A percentile compares a stretch with the other conserved stretches of the same genome.
Evolutionary conservation across 2,797 vertebrate genomes (phyloP).

Genomic region (Clarias fuscus): DNA sequence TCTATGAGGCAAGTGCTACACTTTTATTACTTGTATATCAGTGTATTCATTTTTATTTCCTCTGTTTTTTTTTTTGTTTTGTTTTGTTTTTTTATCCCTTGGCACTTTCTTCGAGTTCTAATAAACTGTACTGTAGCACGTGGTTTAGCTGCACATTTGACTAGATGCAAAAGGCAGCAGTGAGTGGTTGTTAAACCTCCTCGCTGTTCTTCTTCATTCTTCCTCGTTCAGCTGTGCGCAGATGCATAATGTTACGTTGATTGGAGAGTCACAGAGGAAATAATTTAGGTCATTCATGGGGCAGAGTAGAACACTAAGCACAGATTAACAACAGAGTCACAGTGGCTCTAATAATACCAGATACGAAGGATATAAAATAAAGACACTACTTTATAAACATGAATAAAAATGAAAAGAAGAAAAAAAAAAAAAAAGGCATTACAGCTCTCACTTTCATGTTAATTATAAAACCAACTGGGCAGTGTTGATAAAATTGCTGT

Average conservation of each 20-base stretch:
- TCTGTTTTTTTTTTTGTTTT: background rate
- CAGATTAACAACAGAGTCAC: constrained; percentile 1
- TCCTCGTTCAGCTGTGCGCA: background rate
- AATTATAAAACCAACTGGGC: constrained; percentile 22
- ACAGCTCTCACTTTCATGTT: constrained; percentile 30
- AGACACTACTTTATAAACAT: constrained; percentile 4
- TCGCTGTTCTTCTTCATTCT: constrained; percentile 42
- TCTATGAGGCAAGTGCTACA: constrained; percentile 34
- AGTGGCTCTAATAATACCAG: constrained; percentile 29
- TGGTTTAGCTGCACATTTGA: constrained; percentile 68
- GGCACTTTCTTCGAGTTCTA: constrained; percentile 53
- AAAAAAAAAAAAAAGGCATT: constrained; percentile 18
- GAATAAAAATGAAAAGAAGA: background rate
- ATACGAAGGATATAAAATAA: constrained; percentile 21
- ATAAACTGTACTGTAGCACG: constrained; percentile 68
- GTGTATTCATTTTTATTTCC: constrained; percentile 48
- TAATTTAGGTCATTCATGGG: constrained; percentile 11
- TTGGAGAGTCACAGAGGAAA: background rate
- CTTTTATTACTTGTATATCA: constrained; percentile 53
- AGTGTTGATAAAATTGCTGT: background rate
- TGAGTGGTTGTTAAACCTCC: constrained; percentile 61
- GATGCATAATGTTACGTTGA: background rate
- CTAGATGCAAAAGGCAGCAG: constrained; percentile 66
- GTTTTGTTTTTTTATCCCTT: background rate
- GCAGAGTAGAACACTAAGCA: constrained; percentile 16